Evolutionary conservation across 2,888 invertebrate species (phyloP), one percentile per base, ranked within the genome.

Genomic region (Napeogenes sylphis): DNA sequence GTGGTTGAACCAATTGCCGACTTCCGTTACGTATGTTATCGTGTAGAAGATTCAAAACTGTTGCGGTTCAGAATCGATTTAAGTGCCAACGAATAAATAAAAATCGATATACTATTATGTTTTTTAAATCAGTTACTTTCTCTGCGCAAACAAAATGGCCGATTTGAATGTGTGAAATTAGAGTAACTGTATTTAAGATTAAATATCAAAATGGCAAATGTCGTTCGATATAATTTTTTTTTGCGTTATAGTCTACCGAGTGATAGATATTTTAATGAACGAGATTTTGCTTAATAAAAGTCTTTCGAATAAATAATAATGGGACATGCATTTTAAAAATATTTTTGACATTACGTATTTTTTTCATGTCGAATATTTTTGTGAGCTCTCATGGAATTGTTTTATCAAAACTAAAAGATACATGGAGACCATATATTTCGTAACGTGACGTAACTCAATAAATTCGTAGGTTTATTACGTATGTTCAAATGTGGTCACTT

Each of bases 61-160:
- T 79, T 84, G 85, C 72, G 83, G 83, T 82, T 72, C 73, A 77
- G 80, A 84, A 81, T 82, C 81, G 80, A 84, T 83, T 82, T 76
- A 68, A 75, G 75, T 71, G 67, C 65, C 65, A 77, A 75, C 79
- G 77, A 80, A 71, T 72, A 75, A 82, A 82, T 79, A 81, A 84
- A 83, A 80, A 80, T 78, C 82, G 80, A 82, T 81, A 76, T 75
- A 74, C 59, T 68, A 71, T 73, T 74, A 76, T 78, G 75, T 75
- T 76, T 71, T 73, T 76, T 59, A 60, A 64, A 63, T 55, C 45
- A 55, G 51, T 58, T 68, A 70, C 75, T 75, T 75, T 75, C 75
- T 70, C 75, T 63, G 65, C 61, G 46, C 61, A 73, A 70, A 70
- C 68, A 70, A 66, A 65, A 63, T 69, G 66, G 69, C 62, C 58